Evolutionary conservation across 1,140 invertebrate genomes (phyloP).

Genomic region (Leguminivora glycinivorella): DNA sequence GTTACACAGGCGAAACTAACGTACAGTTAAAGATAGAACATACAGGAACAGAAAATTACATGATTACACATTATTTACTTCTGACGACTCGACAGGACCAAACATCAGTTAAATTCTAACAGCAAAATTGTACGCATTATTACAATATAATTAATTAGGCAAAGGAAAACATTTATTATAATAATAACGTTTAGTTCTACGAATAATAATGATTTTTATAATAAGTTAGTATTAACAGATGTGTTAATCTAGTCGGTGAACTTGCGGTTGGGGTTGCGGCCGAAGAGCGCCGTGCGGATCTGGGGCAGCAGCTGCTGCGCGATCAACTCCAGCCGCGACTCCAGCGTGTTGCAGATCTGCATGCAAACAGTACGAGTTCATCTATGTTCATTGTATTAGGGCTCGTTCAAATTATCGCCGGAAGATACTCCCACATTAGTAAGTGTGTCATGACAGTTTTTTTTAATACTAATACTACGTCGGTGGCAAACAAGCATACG

Average conservation of each 20-base stretch:
- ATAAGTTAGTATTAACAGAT: constrained; percentile 67
- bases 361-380: constrained; percentile 3
- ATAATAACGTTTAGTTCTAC: constrained; percentile 65
- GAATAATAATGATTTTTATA: constrained; percentile 59
- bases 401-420: no score
- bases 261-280: constrained; percentile 96
- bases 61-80: constrained; percentile 62
- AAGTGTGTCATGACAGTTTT: no score
- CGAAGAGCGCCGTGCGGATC: constrained; percentile 95
- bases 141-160: constrained; percentile 74
- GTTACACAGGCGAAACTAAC: constrained; percentile 64
- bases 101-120: constrained; percentile 60
- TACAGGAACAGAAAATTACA: constrained; percentile 58
- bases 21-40: constrained; percentile 50
- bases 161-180: constrained; percentile 73
- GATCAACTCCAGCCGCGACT: constrained; percentile 96
- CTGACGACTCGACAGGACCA: constrained; percentile 57
- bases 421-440: no score
- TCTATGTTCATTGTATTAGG: neutral
- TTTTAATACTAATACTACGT: no score
- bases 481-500: no score
- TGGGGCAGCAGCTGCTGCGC: constrained; percentile 96
- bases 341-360: constrained; percentile 96
- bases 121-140: constrained; percentile 73
- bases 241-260: constrained; percentile 91